A percentile compares a stretch with the other conserved stretches of the same genome.
Conservation (phyloP, 2,888 invertebrate species). For the Troides aeacus region DNA sequence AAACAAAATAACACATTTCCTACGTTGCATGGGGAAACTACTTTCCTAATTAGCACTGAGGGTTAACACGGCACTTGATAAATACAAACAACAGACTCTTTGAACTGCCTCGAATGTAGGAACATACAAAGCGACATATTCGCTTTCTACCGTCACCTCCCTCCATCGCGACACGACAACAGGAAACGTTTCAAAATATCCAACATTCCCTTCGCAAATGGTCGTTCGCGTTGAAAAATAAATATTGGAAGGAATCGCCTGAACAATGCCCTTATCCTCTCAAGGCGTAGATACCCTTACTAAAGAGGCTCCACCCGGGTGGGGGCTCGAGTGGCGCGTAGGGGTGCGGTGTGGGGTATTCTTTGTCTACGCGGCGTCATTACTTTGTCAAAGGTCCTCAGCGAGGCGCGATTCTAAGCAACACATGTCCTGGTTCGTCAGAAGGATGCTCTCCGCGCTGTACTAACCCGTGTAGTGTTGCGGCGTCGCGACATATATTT, state of each 20-base stretch:
- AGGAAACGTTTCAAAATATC: constrained; percentile 11
- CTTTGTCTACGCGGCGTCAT: constrained; percentile 71
- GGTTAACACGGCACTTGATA: constrained; percentile 14
- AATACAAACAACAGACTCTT: constrained; percentile 17
- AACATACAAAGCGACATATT: constrained; percentile 2
- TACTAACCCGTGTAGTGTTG: constrained; percentile 21
- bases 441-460: constrained; percentile 23
- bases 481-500: constrained; percentile 10
- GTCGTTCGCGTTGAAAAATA: constrained; percentile 37
- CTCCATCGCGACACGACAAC: constrained; percentile 5
- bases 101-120: constrained; percentile 11
- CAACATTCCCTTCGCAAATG: constrained; percentile 31
- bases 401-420: constrained; percentile 40
- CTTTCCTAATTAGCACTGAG: constrained; percentile 19
- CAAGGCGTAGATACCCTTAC: constrained; percentile 46
- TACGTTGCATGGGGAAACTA: constrained; percentile 1
- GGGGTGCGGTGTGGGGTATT: constrained; percentile 37
- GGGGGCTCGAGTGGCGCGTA: constrained; percentile 31
- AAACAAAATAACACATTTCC: not conserved
- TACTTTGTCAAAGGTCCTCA: constrained; percentile 76
- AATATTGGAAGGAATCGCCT: constrained; percentile 38
- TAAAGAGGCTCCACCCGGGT: constrained; percentile 23
- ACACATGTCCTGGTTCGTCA: constrained; percentile 27
- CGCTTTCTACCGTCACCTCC: not conserved
- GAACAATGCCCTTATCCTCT: constrained; percentile 46